Base-by-base conservation (phyloP, 2,113 vertebrate species). In the Eurypyga helias region DNA sequence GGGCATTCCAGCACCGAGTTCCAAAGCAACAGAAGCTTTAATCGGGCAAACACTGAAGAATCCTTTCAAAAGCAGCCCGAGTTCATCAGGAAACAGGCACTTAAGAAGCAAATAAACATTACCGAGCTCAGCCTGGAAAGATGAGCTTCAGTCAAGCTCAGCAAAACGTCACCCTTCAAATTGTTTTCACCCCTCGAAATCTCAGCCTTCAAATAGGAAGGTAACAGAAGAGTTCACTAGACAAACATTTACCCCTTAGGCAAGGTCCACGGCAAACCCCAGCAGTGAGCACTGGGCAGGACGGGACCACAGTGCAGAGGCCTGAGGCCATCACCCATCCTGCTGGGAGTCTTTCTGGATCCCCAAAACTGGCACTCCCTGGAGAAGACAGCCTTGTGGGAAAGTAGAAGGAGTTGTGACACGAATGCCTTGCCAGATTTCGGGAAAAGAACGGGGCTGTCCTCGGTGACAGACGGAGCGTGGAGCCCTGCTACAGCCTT, bases 401-500 rank as follows among this genome's bases (percentile, higher is more conserved):
- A 75, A 69, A 49, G 41, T 8, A 65, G 65, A 91, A 34, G 45
- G 23, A 79, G 24, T 26, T 12, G 36, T 38, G 46, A 79, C 51
- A 62, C 28, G 23, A 83, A 26, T 0, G 3, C 33, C 28, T 41
- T 36, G 20, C 5, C 60, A 55, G 24, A 46, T 45, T 66, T 43
- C 69, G 77, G 83, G 51, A 71, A 45, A 36, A 80, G 29, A 66
- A 14, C 19, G 64, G 20, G 71, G 38, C 24, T 88, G 33, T 94
- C 45, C 20, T 13, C 69, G 66, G 5, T 15, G 78, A 64, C 58
- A 81, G 62, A 66, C 3, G 31, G 72, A 58, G 11, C 62, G 16
- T 4, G 7, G 24, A 83, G 58, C 31, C 57, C 28, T 24, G 0
- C 24, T 10, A 23, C 0, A 0, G 57, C 54, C 48, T 64, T 33